Percentiles rank a stretch among this genome's conserved stretches.
These are phyloP conservation scores for Ptyas mucosa DNA, from an alignment of 2,113 vertebrate genomes.

Conservation along the genomic window DNA sequence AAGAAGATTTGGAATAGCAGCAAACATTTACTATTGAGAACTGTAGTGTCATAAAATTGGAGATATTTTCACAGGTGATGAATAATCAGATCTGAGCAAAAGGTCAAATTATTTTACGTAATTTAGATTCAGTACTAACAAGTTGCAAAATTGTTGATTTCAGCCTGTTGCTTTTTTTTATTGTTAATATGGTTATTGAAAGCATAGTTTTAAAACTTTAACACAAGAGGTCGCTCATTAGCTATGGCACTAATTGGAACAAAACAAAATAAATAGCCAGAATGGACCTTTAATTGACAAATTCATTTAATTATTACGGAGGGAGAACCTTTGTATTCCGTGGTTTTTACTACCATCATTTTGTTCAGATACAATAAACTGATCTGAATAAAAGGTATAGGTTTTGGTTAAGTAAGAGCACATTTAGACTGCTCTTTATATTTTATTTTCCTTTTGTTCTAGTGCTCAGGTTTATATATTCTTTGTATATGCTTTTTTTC, in stretches of 20 bases:
- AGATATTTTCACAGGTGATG: background rate
- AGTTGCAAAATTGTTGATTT: background rate
- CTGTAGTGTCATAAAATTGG: background rate
- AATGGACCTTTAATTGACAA: background rate
- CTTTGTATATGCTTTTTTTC: background rate
- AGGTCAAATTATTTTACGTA: background rate
- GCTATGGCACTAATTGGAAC: slow-evolving; percentile 14
- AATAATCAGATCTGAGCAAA: background rate
- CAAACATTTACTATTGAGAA: background rate
- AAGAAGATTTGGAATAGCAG: background rate
- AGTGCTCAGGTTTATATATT: background rate
- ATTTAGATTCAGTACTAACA: background rate
- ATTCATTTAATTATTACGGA: background rate
- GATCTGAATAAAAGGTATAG: background rate
- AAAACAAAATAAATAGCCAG: background rate
- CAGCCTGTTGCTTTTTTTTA: background rate
- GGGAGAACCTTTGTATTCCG: background rate
- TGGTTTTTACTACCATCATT: background rate
- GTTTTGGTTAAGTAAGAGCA: background rate
- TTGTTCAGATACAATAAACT: background rate
- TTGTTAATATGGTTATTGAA: background rate
- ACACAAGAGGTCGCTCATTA: slow-evolving; percentile 65
- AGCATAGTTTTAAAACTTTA: background rate
- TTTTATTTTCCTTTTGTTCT: background rate
- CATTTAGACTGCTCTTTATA: background rate